Conservation (phyloP, 2,113 vertebrate species). For the Psittacula cyanocephala region DNA sequence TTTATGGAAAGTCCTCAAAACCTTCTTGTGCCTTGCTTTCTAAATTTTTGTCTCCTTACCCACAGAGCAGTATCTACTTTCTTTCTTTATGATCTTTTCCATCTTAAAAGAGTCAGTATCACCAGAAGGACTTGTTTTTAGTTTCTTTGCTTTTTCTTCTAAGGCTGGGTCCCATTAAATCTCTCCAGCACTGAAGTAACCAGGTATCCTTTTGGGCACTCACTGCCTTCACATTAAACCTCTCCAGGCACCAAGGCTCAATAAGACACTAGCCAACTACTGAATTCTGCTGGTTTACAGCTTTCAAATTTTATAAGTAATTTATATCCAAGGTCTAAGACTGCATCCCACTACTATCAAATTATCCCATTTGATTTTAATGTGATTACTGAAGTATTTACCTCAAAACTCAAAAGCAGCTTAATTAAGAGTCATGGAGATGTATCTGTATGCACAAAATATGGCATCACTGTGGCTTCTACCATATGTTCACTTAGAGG, state of each 20-base stretch:
- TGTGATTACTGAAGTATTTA: not conserved
- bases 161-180: not conserved
- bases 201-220: not conserved
- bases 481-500: not conserved
- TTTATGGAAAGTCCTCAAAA: not conserved
- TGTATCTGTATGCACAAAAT: rapidly evolving
- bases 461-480: not conserved
- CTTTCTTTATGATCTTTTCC: not conserved
- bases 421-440: not conserved
- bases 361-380: not conserved
- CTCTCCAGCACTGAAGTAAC: not conserved
- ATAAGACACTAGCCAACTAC: not conserved
- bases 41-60: not conserved
- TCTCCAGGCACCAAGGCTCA: not conserved
- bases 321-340: not conserved
- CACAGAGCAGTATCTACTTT: not conserved
- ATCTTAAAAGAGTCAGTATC: not conserved
- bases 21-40: not conserved
- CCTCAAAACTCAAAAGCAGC: not conserved
- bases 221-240: not conserved
- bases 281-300: not conserved
- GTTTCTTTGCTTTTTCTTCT: not conserved
- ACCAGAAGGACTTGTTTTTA: not conserved
- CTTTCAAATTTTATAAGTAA: not conserved
- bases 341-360: not conserved